Conservation (phyloP, 2,113 vertebrate species). For the Rattus rattus region DNA sequence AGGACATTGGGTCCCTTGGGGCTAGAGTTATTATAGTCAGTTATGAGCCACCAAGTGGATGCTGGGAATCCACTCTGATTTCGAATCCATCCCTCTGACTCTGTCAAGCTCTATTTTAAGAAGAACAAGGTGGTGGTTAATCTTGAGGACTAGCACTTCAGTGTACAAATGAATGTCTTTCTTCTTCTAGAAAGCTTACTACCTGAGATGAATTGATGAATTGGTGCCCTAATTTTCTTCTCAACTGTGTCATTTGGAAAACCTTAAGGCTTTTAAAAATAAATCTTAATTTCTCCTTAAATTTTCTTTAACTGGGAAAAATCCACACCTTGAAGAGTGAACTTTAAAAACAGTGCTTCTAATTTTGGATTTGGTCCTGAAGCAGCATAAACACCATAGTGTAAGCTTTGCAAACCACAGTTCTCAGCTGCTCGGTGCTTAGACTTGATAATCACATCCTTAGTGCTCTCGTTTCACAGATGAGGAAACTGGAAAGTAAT, state of each 20-base stretch:
- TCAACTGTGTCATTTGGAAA: constrained; percentile 27
- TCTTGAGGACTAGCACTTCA: constrained; percentile 23
- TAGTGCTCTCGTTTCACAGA: background rate
- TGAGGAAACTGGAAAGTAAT: background rate
- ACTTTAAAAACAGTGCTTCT: background rate
- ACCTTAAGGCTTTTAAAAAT: background rate
- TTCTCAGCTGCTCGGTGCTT: background rate
- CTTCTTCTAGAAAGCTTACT: constrained; percentile 14
- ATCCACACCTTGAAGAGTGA: constrained; percentile 44
- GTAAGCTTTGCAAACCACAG: background rate
- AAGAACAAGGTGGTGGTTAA: background rate
- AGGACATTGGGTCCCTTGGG: background rate
- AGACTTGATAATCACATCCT: background rate
- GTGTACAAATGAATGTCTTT: background rate
- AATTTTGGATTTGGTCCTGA: background rate
- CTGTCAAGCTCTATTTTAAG: background rate
- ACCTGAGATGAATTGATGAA: background rate
- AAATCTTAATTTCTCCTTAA: background rate
- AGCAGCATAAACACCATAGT: background rate
- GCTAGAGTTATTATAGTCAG: background rate
- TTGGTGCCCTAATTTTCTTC: constrained; percentile 21
- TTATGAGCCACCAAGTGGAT: background rate
- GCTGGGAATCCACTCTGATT: background rate
- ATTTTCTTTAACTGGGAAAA: background rate
- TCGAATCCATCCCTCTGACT: background rate